Evolutionary conservation across 2,797 vertebrate genomes (phyloP).

Genomic region (Poeciliopsis paucimaculata): DNA sequence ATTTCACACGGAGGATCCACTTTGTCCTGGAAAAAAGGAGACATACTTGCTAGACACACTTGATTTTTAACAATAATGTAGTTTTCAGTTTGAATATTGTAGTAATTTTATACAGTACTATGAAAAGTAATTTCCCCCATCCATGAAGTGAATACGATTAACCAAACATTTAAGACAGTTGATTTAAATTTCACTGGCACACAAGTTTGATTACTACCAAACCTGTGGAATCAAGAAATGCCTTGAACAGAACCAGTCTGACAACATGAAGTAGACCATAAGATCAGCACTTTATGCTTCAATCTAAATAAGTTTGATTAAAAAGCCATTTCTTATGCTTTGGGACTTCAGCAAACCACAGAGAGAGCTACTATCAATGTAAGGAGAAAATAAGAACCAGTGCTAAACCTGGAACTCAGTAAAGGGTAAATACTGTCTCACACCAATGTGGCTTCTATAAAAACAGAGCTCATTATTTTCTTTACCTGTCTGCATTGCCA

Average conservation of each 20-base stretch:
- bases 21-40: conserved; percentile 74
- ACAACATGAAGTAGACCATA: background rate
- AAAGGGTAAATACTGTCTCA: background rate
- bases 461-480: background rate
- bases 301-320: background rate
- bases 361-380: background rate
- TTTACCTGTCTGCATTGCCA: conserved; percentile 86
- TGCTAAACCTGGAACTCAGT: background rate
- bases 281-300: background rate
- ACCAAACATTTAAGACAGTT: background rate
- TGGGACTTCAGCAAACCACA: background rate
- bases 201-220: background rate
- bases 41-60: background rate
- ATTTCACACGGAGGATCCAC: conserved; percentile 84
- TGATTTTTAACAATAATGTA: background rate
- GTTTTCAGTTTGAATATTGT: background rate
- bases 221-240: background rate
- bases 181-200: background rate
- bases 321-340: background rate
- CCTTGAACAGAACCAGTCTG: background rate
- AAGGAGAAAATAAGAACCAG: background rate
- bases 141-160: background rate
- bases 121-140: background rate
- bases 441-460: background rate
- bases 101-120: background rate